Evolutionary conservation across 2,888 invertebrate species (phyloP).

Genomic region (Timema podura): DNA sequence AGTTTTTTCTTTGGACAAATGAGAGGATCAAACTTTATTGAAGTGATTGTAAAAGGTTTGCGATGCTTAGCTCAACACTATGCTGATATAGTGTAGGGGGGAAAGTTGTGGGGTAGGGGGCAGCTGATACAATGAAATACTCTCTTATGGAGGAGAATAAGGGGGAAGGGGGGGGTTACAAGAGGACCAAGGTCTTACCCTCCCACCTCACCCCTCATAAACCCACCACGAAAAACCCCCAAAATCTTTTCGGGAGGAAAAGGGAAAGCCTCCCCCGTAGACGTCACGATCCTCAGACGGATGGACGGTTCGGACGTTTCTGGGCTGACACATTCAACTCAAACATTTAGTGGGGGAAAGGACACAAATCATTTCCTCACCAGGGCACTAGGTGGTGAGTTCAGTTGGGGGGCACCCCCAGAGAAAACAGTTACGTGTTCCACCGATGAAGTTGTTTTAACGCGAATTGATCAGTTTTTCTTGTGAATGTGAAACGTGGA

Average conservation of each 20-base stretch:
- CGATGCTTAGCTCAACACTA: too few relatives aligned
- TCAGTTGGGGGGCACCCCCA: conserved; percentile 5
- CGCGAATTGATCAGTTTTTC: too few relatives aligned
- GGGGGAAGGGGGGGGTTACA: conserved; percentile 26
- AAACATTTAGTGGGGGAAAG: neutral
- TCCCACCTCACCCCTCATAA: neutral
- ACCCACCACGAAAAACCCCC: neutral
- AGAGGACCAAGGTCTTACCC: conserved; percentile 12
- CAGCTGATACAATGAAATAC: conserved; percentile 40
- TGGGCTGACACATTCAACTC: too few relatives aligned
- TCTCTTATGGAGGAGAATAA: conserved; percentile 23
- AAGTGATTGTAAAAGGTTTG: too few relatives aligned
- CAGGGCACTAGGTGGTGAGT: conserved; percentile 12
- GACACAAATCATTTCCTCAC: conserved; percentile 27
- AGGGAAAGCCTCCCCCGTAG: neutral
- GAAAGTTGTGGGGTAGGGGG: conserved; percentile 29
- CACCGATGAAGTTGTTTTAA: too few relatives aligned
- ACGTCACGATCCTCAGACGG: too few relatives aligned
- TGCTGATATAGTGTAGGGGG: neutral
- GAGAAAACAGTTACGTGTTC: too few relatives aligned
- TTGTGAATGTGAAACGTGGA: too few relatives aligned
- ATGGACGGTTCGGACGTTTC: too few relatives aligned
- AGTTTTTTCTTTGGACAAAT: neutral
- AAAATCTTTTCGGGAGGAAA: neutral
- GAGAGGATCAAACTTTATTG: too few relatives aligned